Conservation (phyloP, 2,113 vertebrate genomes). For the Panthera tigris region DNA sequence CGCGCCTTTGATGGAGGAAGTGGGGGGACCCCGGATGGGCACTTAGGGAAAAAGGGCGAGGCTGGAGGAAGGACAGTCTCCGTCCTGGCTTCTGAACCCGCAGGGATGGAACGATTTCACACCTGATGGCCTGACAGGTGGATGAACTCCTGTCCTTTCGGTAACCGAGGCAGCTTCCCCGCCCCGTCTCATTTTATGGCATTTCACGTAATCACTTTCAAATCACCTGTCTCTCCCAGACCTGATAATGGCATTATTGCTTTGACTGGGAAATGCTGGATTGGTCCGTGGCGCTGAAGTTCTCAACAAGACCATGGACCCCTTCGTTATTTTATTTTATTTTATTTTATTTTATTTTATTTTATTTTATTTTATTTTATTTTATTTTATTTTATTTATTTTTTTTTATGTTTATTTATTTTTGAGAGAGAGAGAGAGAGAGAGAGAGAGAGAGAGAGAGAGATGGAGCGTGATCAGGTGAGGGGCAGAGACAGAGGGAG, state of each 20-base stretch:
- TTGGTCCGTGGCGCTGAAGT: neutral
- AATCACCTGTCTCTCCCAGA: neutral
- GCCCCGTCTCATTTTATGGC: neutral
- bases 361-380: no score
- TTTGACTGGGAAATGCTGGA: neutral
- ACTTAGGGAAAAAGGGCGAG: neutral
- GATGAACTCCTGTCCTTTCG: neutral
- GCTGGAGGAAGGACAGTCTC: neutral
- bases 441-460: no score
- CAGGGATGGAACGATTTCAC: neutral
- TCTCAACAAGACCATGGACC: neutral
- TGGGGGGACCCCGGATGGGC: neutral
- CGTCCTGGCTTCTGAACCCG: neutral
- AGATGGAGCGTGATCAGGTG: no score
- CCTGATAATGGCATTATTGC: neutral
- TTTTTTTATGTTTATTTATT: no score
- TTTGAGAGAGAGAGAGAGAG: no score
- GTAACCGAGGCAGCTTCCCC: no score
- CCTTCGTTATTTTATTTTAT: neutral
- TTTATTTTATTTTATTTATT: no score
- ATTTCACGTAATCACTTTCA: neutral
- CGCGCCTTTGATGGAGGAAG: neutral
- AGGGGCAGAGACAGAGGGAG: no score
- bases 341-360: no score
- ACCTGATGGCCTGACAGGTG: neutral